Evolutionary conservation across 2,888 invertebrate genomes (phyloP), one percentile per base, ranked within the genome.

Genomic region (Drosophila picticornis): DNA sequence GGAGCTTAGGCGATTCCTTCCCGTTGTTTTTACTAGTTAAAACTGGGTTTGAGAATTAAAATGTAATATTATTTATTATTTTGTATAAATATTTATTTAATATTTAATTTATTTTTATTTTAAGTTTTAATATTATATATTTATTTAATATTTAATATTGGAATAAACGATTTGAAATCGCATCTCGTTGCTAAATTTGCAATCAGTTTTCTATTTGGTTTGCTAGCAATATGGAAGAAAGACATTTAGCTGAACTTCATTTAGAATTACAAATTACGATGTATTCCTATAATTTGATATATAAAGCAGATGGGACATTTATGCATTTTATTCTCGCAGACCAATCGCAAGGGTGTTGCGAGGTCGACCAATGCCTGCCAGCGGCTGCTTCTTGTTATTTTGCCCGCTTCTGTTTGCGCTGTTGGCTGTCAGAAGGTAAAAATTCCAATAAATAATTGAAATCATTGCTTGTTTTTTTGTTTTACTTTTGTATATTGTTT

Each of bases 391-490:
- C 65, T 56, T 69, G 72, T 62, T 72, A 36, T 66, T 66, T 64
- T 69, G 67, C 65, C 63, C 65, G 81, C 63, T 83, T 81, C 78
- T 80, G 85, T 83, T 85, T 82, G 81, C 75, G 70, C 85, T 87
- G 81, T 87, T 85, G 81, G 85, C 85, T 87, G 85, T 87, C 88
- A 85, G 85, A 87, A 84, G 85, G 85, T 85, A 85, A 85, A 85
- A 85, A 85, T 85, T 85, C 88, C 85, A 87, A 85, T 85, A 85
- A 85, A 85, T 85, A 85, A 85, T 85, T 85, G 85, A 88, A 85
- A 87, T 81, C 81, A 88, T 77, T 81, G 77, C 72, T 84, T 84
- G 84, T 73, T 84, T 75, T 70, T 65, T 56, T 55, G 10, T 55
- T 64, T 53, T 55, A 11, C 50, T 13, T 25, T 4, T 16, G 2